Percentiles rank a stretch among this genome's conserved stretches.
These are phyloP conservation scores for Emydoidea blandingii DNA, from an alignment of 2,797 vertebrate genomes.

Conservation along the genomic window DNA sequence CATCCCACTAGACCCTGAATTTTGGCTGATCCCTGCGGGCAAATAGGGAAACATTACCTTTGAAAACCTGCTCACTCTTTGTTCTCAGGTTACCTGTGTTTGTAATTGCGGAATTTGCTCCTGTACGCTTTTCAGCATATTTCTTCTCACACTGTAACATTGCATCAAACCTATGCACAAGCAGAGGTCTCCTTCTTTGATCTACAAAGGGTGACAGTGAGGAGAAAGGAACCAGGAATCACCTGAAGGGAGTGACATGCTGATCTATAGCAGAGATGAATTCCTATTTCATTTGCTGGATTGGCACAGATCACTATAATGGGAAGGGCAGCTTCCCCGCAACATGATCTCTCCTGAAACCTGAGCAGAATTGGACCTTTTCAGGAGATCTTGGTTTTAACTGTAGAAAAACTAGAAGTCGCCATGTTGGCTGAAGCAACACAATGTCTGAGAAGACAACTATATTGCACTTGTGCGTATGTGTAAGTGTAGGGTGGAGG, in stretches of 20 bases:
- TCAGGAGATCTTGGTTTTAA: not conserved
- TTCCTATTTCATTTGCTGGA: not conserved
- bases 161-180: not conserved
- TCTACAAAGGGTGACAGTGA: not conserved
- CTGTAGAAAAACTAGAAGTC: not conserved
- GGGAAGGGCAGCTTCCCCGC: not conserved
- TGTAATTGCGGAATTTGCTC: not conserved
- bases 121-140: not conserved
- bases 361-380: not conserved
- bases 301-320: not conserved
- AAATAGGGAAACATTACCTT: too few species aligned
- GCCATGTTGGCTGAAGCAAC: not conserved
- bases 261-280: not conserved
- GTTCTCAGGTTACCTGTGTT: not conserved
- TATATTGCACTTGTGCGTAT: not conserved
- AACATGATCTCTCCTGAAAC: not conserved
- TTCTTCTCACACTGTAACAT: not conserved
- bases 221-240: too few species aligned
- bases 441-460: not conserved
- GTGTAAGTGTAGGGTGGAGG: not conserved
- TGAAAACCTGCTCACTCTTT: not conserved
- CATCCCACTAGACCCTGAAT: too few species aligned
- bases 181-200: not conserved
- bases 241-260: not conserved
- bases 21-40: too few species aligned